Percentiles rank a stretch among this genome's conserved stretches.
phyloP scores from a whole-genome alignment of 2,797 vertebrate genomes.

The Cuculus canorus region DNA sequence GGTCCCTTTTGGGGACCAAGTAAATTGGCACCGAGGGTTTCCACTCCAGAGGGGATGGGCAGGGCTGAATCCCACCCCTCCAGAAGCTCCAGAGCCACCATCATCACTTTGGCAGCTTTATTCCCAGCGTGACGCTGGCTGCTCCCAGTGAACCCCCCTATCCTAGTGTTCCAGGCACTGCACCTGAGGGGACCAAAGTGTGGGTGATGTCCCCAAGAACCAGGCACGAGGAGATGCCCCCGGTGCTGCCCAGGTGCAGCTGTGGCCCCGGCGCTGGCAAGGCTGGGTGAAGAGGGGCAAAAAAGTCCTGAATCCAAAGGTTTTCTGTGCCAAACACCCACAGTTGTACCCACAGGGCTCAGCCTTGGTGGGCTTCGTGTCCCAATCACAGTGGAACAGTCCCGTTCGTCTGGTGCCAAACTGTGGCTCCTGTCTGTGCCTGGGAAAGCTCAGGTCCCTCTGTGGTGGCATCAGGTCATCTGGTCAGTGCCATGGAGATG shows the following conservation, averaged over 20 bases:
- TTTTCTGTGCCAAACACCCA: background rate
- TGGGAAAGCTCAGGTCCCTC: background rate
- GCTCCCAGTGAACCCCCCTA: background rate
- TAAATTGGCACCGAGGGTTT: background rate
- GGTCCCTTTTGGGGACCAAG: background rate
- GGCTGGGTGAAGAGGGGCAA: background rate
- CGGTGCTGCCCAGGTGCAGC: background rate
- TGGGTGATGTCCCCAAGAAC: background rate
- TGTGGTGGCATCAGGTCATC: background rate
- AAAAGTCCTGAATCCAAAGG: background rate
- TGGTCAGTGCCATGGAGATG: background rate
- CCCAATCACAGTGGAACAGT: rapidly evolving
- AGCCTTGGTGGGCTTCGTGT: background rate
- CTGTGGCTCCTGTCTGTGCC: background rate
- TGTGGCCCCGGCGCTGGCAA: rapidly evolving
- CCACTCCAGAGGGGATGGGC: background rate
- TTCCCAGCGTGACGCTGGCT: background rate
- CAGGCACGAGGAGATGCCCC: background rate
- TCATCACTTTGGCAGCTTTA: background rate
- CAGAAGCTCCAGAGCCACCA: background rate
- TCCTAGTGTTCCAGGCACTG: background rate
- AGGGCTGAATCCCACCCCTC: background rate
- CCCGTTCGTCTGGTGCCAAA: rapidly evolving
- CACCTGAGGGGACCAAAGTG: background rate
- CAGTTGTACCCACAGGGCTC: background rate